Evolutionary conservation across 2,888 invertebrate species (phyloP), one percentile per base, ranked within the genome.

Genomic region (Pemphredon lugubris): DNA sequence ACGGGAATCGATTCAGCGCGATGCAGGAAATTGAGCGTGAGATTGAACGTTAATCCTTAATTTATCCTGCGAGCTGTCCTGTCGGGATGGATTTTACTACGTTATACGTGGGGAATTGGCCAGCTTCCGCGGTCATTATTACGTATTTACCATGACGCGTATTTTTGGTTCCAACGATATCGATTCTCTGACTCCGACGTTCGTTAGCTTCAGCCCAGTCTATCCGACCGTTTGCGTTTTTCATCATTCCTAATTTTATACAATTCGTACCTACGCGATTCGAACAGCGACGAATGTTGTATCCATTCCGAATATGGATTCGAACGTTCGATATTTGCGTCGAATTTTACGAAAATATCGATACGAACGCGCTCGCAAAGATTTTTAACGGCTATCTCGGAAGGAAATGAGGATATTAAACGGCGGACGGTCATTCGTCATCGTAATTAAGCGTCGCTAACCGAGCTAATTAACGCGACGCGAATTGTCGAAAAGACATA

Each of bases 11-110:
- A 21, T 39, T 23, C 13, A 57, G 57, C 34, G 45, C 26, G 45
- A 40, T 23, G 39, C 40, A 23, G 42, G 51, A 53, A 69, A 69
- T 71, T 37, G 70, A 32, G 47, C 70, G 34, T 50, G 53, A 58
- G 61, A 73, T 66, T 54, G 66, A 42, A 73, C 66, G 51, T 66
- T 54, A 72, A 72, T 66, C 73, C 66, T 73, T 73, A 60, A 73
- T 73, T 68, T 37, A 61, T 59, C 45, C 48, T 34, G 59, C 53
- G 57, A 68, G 60, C 39, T 51, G 55, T 59, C 63, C 50, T 48
- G 59, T 57, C 39, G 54, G 11, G 53, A 55, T 57, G 65, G 64
- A 59, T 71, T 71, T 73, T 53, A 65, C 60, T 67, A 47, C 23
- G 34, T 45, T 53, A 32, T 9, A 32, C 18, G 23, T 14, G 18